Conservation (phyloP, 1,140 invertebrate genomes). For the Drosophila mojavensis region DNA sequence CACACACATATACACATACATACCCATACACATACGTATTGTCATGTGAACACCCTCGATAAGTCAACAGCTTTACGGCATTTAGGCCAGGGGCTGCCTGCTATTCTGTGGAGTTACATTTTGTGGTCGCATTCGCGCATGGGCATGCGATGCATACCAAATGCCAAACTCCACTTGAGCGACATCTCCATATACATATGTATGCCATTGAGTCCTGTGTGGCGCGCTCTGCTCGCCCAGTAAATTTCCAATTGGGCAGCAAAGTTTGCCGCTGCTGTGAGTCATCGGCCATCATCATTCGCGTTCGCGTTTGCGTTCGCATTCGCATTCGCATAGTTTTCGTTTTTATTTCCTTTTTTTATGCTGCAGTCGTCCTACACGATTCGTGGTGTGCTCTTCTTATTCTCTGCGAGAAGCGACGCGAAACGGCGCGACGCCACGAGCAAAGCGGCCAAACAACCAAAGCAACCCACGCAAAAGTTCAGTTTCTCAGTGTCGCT, state of each 20-base stretch:
- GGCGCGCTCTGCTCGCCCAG: too few species aligned
- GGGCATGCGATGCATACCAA: slow-evolving; percentile 41
- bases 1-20: slow-evolving; percentile 8
- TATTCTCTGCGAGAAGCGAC: slow-evolving; percentile 23
- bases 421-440: slow-evolving; percentile 1
- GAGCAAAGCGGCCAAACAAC: slow-evolving; percentile 42
- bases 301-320: slow-evolving; percentile 1
- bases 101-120: slow-evolving; percentile 30
- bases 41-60: slow-evolving; percentile 12
- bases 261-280: slow-evolving; percentile 31
- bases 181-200: slow-evolving; percentile 5
- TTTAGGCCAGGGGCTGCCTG: slow-evolving; percentile 39
- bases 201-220: background rate
- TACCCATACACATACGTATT: slow-evolving; percentile 5
- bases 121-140: slow-evolving; percentile 39
- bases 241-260: slow-evolving; percentile 45
- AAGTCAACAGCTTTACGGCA: slow-evolving; percentile 38
- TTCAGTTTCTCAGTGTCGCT: slow-evolving; percentile 64
- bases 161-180: background rate
- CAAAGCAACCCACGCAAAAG: slow-evolving; percentile 59
- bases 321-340: slow-evolving; percentile 41
- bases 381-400: slow-evolving; percentile 36
- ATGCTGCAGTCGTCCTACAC: slow-evolving; percentile 42
- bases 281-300: slow-evolving; percentile 38
- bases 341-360: slow-evolving; percentile 43